Percentiles rank a stretch among this genome's conserved stretches.
Conservation (phyloP, 2,113 vertebrate species). For the Siniperca knerii region DNA sequence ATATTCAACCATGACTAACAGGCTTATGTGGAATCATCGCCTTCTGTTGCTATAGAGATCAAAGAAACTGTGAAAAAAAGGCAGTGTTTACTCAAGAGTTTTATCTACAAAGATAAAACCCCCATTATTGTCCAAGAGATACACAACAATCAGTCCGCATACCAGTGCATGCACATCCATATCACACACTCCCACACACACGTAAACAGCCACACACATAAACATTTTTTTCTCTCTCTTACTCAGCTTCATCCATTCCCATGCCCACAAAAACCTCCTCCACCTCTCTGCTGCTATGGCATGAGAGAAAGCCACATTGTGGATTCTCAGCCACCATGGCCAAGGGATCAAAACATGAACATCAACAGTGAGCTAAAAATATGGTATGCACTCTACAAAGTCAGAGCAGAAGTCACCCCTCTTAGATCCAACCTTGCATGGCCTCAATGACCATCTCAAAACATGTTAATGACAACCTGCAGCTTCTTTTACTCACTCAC, state of each 20-base stretch:
- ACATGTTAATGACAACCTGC: conserved; percentile 14
- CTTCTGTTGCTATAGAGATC: conserved; percentile 72
- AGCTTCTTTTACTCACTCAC: background rate
- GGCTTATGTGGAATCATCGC: conserved; percentile 75
- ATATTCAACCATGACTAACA: conserved; percentile 75
- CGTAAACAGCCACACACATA: conserved; percentile 17
- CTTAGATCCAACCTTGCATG: background rate
- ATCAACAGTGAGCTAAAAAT: conserved; percentile 23
- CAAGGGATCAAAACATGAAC: conserved; percentile 61
- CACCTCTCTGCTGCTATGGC: conserved; percentile 32
- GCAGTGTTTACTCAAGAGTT: conserved; percentile 59
- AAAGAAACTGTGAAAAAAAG: conserved; percentile 68
- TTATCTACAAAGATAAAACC: conserved; percentile 61
- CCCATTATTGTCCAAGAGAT: conserved; percentile 62
- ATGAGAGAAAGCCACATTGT: conserved; percentile 71
- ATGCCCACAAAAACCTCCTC: background rate
- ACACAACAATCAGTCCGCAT: conserved; percentile 51
- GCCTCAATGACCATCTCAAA: conserved; percentile 25
- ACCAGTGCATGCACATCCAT: conserved; percentile 42
- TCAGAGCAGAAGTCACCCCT: conserved; percentile 4
- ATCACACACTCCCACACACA: conserved; percentile 47
- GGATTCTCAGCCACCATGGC: conserved; percentile 64
- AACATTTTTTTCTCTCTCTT: conserved; percentile 2
- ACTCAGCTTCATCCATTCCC: conserved; percentile 17
- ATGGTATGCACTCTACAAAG: conserved; percentile 13